phyloP scores from a whole-genome alignment of 2,113 vertebrate species.

The Vombatus ursinus region DNA sequence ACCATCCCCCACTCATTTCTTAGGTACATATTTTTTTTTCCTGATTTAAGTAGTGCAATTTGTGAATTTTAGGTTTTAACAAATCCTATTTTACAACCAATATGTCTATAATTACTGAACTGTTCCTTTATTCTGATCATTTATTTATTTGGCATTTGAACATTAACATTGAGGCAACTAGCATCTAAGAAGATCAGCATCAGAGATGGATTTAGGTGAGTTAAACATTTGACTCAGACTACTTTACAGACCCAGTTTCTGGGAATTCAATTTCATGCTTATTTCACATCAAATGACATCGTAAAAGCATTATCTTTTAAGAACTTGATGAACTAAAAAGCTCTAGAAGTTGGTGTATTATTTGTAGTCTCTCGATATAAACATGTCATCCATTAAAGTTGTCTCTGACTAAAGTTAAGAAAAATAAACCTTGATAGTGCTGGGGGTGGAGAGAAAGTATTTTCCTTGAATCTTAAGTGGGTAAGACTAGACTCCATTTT shows the following conservation, averaged over 20 bases:
- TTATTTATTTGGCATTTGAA: slow-evolving; percentile 23
- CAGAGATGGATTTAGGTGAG: slow-evolving; percentile 9
- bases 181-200: not conserved
- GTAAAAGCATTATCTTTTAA: not conserved
- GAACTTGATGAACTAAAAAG: not conserved
- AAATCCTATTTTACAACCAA: not conserved
- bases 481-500: not conserved
- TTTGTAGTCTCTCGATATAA: not conserved
- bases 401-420: slow-evolving; percentile 13
- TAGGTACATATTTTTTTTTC: slow-evolving; percentile 41
- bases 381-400: not conserved
- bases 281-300: not conserved
- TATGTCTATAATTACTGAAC: not conserved
- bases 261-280: not conserved
- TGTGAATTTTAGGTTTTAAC: not conserved
- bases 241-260: not conserved
- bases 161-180: not conserved
- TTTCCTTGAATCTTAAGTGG: not conserved
- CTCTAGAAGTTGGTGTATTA: not conserved
- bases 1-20: not conserved
- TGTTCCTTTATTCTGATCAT: not conserved
- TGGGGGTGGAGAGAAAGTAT: not conserved
- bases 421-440: slow-evolving; percentile 12
- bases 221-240: slow-evolving; percentile 26
- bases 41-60: not conserved